A percentile compares a stretch with the other conserved stretches of the same genome.
Conservation (phyloP, 2,113 vertebrate species). For the Enhydra lutris region DNA sequence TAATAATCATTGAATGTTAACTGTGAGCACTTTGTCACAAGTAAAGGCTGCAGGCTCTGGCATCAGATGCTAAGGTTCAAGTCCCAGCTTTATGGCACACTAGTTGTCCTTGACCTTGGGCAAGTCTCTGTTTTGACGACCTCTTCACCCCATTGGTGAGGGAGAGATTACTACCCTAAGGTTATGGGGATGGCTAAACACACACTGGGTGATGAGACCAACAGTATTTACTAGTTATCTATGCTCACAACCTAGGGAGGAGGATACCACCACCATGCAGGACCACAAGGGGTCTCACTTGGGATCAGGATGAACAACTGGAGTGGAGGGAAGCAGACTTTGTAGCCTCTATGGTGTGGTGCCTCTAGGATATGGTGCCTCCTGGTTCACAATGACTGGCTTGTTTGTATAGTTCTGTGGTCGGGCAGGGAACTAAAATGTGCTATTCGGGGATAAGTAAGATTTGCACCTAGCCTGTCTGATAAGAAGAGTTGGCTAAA, state of each 20-base stretch:
- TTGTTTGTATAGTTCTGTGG: not conserved
- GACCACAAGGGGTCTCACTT: accelerated
- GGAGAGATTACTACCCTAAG: too few relatives aligned
- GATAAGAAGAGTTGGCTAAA: not conserved
- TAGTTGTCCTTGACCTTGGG: not conserved
- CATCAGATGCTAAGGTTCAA: not conserved
- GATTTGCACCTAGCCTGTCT: not conserved
- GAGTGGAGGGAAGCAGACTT: not conserved
- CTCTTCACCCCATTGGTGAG: not conserved
- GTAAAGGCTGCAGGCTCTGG: not conserved
- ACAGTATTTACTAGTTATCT: not conserved
- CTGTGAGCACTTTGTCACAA: not conserved
- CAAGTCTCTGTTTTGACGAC: not conserved
- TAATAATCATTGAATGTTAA: not conserved
- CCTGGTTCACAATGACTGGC: not conserved
- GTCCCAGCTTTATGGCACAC: not conserved
- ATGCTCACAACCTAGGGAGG: not conserved
- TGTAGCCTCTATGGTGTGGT: not conserved
- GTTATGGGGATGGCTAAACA: too few relatives aligned
- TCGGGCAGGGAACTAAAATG: not conserved
- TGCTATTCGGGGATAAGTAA: not conserved
- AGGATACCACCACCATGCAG: not conserved
- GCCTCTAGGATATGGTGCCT: not conserved
- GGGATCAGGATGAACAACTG: not conserved
- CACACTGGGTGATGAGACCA: not conserved